phyloP scores from a whole-genome alignment of 1,140 invertebrate species.

The Pygmarrhopalites habei region DNA sequence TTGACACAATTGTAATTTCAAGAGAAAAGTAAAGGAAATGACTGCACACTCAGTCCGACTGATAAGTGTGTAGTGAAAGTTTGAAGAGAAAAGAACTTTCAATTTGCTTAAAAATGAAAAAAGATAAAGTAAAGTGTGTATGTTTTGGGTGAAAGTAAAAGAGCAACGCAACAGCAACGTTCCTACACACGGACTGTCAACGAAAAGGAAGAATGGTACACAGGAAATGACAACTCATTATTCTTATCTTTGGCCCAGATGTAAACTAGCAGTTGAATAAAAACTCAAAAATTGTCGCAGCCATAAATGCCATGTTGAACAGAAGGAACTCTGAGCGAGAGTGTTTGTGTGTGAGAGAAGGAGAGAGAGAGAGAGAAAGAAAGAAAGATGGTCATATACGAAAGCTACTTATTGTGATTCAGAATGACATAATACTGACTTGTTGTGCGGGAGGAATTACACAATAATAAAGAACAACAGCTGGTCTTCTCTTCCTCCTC shows the following conservation, averaged over 20 bases:
- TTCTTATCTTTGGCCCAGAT: background rate
- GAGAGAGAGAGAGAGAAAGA: background rate
- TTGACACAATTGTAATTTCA: too few relatives aligned
- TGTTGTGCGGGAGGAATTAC: background rate
- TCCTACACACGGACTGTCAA: too few relatives aligned
- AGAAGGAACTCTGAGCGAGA: too few relatives aligned
- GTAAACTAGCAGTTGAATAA: background rate
- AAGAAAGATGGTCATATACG: background rate
- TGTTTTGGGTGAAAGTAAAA: background rate
- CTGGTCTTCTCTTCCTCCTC: background rate
- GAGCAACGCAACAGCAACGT: background rate
- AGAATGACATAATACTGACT: background rate
- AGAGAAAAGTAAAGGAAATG: too few relatives aligned
- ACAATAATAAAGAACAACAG: background rate
- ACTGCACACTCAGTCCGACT: too few relatives aligned
- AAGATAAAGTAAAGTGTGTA: background rate
- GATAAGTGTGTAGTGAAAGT: too few relatives aligned
- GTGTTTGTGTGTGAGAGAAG: background rate
- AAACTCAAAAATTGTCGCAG: background rate
- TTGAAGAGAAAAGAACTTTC: too few relatives aligned
- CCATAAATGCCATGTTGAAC: background rate
- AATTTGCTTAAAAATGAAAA: background rate
- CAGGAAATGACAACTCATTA: background rate
- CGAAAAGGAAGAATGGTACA: background rate
- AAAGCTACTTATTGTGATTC: background rate